Evolutionary conservation across 2,113 vertebrate genomes (phyloP).

Genomic region (Cyanistes caeruleus): DNA sequence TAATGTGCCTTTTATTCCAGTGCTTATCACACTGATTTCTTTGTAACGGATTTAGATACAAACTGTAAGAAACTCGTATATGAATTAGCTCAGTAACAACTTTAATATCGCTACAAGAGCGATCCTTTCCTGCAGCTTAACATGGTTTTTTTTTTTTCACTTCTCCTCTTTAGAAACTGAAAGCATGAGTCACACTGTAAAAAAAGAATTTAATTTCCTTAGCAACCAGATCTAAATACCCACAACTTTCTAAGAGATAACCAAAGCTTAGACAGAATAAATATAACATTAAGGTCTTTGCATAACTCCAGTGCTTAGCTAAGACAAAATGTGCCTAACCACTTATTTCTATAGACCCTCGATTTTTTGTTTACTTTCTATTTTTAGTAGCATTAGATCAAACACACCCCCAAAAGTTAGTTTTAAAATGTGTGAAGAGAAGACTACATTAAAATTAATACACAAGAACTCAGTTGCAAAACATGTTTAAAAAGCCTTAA

Average conservation of each 20-base stretch:
- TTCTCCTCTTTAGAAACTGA: constrained; percentile 62
- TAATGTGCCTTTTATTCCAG: constrained; percentile 50
- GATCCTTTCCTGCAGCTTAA: background rate
- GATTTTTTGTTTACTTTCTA: constrained; percentile 53
- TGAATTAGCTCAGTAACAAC: background rate
- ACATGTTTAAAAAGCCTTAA: constrained; percentile 52
- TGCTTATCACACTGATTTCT: constrained; percentile 37
- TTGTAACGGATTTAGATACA: constrained; percentile 35
- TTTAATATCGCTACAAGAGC: background rate
- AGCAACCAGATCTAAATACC: constrained; percentile 49
- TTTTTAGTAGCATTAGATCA: constrained; percentile 64
- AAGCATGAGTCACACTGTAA: constrained; percentile 60
- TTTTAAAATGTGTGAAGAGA: constrained; percentile 54
- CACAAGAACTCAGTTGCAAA: constrained; percentile 49
- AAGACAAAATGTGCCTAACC: constrained; percentile 34
- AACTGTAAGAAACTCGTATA: background rate
- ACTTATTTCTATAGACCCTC: background rate
- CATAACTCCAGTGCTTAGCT: constrained; percentile 27
- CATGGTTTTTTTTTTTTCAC: background rate
- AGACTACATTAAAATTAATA: constrained; percentile 53
- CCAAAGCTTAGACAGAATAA: constrained; percentile 41
- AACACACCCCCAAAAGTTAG: constrained; percentile 56
- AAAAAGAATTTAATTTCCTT: constrained; percentile 64
- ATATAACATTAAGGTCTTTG: constrained; percentile 17
- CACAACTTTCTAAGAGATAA: constrained; percentile 61